Evolutionary conservation across 2,113 vertebrate species (phyloP).

Genomic region (Progne subis): DNA sequence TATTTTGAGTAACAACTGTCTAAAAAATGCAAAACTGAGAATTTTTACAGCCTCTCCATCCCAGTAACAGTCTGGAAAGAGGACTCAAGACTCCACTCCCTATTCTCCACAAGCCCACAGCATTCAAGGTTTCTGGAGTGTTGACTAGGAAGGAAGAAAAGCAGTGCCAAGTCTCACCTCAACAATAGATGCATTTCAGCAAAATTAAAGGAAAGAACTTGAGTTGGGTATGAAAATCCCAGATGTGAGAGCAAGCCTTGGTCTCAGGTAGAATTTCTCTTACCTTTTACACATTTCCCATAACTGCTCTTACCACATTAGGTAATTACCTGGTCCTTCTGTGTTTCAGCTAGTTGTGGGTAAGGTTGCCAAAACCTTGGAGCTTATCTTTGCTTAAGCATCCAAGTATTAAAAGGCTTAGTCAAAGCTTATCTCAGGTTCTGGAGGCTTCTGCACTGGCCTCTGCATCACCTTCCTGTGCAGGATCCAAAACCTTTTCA

Average conservation of each 20-base stretch:
- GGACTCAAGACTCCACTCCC: background rate
- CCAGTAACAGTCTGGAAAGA: background rate
- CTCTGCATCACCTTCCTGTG: background rate
- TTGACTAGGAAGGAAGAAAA: background rate
- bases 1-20: background rate
- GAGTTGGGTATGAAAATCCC: background rate
- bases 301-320: constrained; percentile 57
- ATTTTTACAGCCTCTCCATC: background rate
- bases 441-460: constrained; percentile 29
- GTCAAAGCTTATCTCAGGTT: constrained; percentile 51
- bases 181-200: background rate
- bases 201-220: background rate
- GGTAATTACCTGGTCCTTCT: constrained; percentile 54
- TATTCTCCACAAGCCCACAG: background rate
- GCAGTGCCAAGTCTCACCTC: background rate
- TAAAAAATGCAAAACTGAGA: background rate
- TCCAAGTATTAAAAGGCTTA: constrained; percentile 36
- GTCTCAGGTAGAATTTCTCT: constrained; percentile 39
- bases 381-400: constrained; percentile 46
- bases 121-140: background rate
- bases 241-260: background rate
- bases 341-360: constrained; percentile 54
- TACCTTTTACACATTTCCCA: constrained; percentile 54
- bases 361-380: constrained; percentile 44
- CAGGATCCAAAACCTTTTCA: background rate